Percentiles rank a stretch among this genome's conserved stretches.
Conservation (phyloP, 2,888 invertebrate species). For the Piscicola geometra region DNA sequence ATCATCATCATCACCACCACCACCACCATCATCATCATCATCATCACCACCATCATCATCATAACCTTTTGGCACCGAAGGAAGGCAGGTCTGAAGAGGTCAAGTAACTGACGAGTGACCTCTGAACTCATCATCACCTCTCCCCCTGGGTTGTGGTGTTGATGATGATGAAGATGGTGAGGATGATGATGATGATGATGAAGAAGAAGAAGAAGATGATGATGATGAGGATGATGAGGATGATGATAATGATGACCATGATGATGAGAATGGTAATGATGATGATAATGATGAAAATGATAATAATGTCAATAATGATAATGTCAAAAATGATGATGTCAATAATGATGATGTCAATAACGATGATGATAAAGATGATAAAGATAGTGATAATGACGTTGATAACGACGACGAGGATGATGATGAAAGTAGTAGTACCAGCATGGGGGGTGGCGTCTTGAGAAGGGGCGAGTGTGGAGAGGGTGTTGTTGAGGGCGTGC, state of each 20-base stretch:
- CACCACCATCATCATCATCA: neutral
- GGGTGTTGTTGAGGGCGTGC: neutral
- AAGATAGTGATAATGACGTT: neutral
- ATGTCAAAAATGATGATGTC: neutral
- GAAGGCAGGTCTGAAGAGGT: neutral
- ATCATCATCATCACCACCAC: neutral
- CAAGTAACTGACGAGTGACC: neutral
- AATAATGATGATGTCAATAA: neutral
- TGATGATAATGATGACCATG: neutral
- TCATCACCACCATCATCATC: too few species aligned
- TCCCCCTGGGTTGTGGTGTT: neutral
- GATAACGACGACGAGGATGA: neutral
- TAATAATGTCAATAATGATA: neutral
- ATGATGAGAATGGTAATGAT: neutral
- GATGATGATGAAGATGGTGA: neutral
- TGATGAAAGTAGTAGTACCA: neutral
- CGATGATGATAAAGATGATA: neutral
- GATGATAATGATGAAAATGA: neutral
- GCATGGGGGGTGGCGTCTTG: neutral
- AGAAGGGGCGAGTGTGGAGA: slow-evolving; percentile 8
- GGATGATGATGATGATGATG: neutral
- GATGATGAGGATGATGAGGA: neutral
- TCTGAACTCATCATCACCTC: neutral
- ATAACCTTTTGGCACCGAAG: neutral
- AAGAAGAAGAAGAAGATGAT: neutral